Base-by-base conservation (phyloP, 2,113 vertebrate species). In the Labeo catla region DNA sequence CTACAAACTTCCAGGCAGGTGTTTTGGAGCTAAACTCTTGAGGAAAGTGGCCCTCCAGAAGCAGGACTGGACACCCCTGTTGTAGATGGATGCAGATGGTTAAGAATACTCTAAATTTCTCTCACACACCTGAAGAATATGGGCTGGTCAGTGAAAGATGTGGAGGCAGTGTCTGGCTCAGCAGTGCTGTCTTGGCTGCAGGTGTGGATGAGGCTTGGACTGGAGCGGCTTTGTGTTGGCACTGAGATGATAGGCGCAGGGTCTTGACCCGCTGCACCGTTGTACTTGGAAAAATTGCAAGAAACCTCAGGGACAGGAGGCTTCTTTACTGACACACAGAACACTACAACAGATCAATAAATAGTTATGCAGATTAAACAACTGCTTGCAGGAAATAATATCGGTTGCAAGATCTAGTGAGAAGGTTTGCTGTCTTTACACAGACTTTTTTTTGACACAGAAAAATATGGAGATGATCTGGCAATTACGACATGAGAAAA, bases 161-260 rank as follows among this genome's bases (percentile, higher is more conserved):
- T 70, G 43, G 87, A 49, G 0, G 94, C 89, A 59, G 94, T 34
- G 8, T 95, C 93, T 6, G 59, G 90, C 6, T 95, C 93, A 61
- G 89, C 93, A 47, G 90, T 89, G 13, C 93, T 91, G 13, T 90
- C 86, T 57, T 93, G 92, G 72, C 88, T 8, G 12, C 93, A 89
- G 81, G 88, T 91, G 84, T 93, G 86, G 84, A 94, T 91, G 43
- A 92, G 94, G 3, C 94, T 95, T 89, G 93, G 94, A 86, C 93
- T 95, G 88, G 91, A 81, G 10, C 94, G 94, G 61, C 96, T 96
- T 88, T 97, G 97, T 72, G 95, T 93, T 8, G 97, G 95, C 76
- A 98, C 95, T 19, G 97, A 98, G 93, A 99, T 95, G 57, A 98
- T 97, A 1, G 98, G 96, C 21, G 94, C 95, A 21, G 96, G 96